Evolutionary conservation across 2,113 vertebrate genomes (phyloP).

Genomic region (Caranx melampygus): DNA sequence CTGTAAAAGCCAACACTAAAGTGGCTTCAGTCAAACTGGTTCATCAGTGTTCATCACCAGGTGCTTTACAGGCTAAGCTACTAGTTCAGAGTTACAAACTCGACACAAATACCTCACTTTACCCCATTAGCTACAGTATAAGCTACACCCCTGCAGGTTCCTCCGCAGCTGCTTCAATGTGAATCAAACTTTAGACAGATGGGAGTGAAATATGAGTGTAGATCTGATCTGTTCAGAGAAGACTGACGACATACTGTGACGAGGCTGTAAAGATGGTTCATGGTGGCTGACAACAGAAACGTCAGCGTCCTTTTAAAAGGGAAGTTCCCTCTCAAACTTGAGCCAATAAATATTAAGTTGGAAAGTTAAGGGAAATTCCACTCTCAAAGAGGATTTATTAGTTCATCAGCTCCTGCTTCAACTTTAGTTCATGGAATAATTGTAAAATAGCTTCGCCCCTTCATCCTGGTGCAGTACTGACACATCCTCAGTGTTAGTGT

Average conservation of each 20-base stretch:
- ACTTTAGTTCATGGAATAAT: constrained; percentile 26
- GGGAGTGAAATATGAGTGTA: neutral
- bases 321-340: constrained; percentile 48
- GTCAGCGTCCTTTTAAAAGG: constrained; percentile 42
- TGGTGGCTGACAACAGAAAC: neutral
- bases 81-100: constrained; percentile 59
- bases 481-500: constrained; percentile 14
- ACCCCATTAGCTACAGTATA: constrained; percentile 45
- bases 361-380: constrained; percentile 65
- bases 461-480: constrained; percentile 21
- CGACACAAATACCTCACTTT: constrained; percentile 71
- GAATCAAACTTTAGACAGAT: constrained; percentile 39
- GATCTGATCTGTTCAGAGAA: constrained; percentile 16
- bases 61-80: constrained; percentile 64
- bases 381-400: constrained; percentile 19
- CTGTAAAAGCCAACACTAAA: constrained; percentile 19
- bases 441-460: neutral
- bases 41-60: constrained; percentile 39
- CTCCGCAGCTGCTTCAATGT: constrained; percentile 67
- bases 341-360: constrained; percentile 38
- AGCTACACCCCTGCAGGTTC: constrained; percentile 58
- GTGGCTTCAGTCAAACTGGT: constrained; percentile 30
- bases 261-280: constrained; percentile 20
- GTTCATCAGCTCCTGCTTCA: constrained; percentile 7
- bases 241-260: constrained; percentile 46